Percentiles rank a stretch among this genome's conserved stretches.
phyloP scores from a whole-genome alignment of 1,140 invertebrate species.

The Calliopsis andreniformis region DNA sequence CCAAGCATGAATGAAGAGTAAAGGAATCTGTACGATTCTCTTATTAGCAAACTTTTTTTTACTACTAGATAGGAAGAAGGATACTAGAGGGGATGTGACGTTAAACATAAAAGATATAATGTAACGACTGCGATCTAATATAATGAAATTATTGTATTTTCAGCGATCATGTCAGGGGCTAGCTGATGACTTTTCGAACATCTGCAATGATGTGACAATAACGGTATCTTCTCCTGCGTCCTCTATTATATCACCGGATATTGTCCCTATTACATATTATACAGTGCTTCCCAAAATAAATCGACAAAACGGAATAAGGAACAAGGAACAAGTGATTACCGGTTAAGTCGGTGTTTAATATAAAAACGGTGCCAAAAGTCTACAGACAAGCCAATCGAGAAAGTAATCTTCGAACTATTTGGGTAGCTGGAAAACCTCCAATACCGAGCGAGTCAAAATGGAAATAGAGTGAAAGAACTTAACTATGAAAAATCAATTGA shows the following conservation, averaged over 20 bases:
- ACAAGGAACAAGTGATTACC: constrained; percentile 25
- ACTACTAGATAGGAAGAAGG: neutral
- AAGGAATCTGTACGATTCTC: neutral
- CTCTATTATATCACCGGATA: constrained; percentile 72
- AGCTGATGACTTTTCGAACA: constrained; percentile 70
- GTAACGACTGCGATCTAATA: constrained; percentile 6
- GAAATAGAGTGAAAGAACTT: constrained; percentile 3
- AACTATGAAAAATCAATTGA: constrained; percentile 14
- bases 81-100: neutral
- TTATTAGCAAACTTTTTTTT: neutral
- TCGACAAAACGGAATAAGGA: neutral
- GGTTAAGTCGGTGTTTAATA: constrained; percentile 33
- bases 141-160: constrained; percentile 56
- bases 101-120: too few relatives aligned
- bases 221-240: constrained; percentile 73
- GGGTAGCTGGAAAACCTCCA: neutral
- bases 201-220: constrained; percentile 81
- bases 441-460: constrained; percentile 1
- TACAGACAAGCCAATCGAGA: constrained; percentile 47
- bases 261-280: constrained; percentile 71
- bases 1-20: neutral
- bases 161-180: constrained; percentile 75
- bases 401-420: neutral
- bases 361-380: constrained; percentile 61
- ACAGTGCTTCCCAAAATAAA: constrained; percentile 76